phyloP scores from a whole-genome alignment of 2,888 invertebrate genomes.

The Caenorhabditis sp. region DNA sequence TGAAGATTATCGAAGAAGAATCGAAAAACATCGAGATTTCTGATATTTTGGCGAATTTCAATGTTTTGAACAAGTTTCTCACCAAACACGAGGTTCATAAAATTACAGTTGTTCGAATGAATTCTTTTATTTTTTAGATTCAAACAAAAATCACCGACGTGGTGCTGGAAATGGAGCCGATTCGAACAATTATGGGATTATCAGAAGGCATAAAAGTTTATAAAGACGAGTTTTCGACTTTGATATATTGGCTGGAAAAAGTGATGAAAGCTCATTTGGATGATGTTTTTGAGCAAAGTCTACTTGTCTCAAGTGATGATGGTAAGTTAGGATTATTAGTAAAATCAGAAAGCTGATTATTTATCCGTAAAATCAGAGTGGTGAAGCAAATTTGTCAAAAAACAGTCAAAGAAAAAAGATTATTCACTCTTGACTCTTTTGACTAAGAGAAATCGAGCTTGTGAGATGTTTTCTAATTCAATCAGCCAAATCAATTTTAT shows the following conservation, averaged over 20 bases:
- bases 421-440: too few relatives aligned
- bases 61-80: not conserved
- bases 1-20: not conserved
- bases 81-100: not conserved
- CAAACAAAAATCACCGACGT: not conserved
- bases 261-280: not conserved
- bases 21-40: not conserved
- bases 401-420: too few relatives aligned
- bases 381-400: too few relatives aligned
- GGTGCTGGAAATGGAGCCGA: not conserved
- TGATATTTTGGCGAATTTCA: not conserved
- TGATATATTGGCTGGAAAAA: not conserved
- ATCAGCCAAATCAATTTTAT: too few relatives aligned
- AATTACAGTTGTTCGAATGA: not conserved
- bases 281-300: too few relatives aligned
- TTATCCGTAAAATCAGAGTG: too few relatives aligned
- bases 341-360: too few relatives aligned
- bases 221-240: not conserved
- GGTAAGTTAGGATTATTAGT: too few relatives aligned
- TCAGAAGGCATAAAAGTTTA: not conserved
- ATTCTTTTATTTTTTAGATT: not conserved
- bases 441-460: too few relatives aligned
- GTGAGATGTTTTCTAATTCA: too few relatives aligned
- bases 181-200: not conserved
- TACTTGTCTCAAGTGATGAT: too few relatives aligned